phyloP scores from a whole-genome alignment of 2,113 vertebrate species.

The Athene noctua region DNA sequence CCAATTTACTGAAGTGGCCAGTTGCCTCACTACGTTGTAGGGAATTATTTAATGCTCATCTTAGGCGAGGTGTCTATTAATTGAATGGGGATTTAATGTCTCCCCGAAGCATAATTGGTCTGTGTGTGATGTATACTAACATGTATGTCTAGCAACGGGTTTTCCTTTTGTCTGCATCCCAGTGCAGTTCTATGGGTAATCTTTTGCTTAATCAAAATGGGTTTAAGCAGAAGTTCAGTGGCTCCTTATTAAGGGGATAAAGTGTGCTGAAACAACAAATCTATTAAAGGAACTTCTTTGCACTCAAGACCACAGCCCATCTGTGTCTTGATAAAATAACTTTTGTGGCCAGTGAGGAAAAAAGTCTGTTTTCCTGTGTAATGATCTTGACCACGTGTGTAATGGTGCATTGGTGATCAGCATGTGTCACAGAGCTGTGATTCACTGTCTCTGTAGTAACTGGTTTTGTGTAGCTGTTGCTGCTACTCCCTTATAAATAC shows the following conservation, averaged over 20 bases:
- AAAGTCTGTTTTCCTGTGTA: neutral
- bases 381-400: neutral
- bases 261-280: neutral
- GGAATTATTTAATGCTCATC: slow-evolving; percentile 54
- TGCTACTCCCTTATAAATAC: neutral
- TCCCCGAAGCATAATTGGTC: slow-evolving; percentile 26
- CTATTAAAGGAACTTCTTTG: neutral
- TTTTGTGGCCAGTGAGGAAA: neutral
- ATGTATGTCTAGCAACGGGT: neutral
- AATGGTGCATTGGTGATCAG: neutral
- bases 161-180: neutral
- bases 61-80: slow-evolving; percentile 40
- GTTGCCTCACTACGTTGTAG: neutral
- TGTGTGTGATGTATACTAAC: neutral
- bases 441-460: neutral
- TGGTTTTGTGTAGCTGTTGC: neutral
- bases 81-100: slow-evolving; percentile 30
- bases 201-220: neutral
- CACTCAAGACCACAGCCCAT: neutral
- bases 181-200: neutral
- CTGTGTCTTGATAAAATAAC: neutral
- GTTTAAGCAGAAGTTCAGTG: neutral
- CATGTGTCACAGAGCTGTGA: neutral
- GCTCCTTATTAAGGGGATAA: neutral
- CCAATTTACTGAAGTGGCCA: neutral